Conservation (phyloP, 92 coral and sea anemone species). For the Umimayanthus kanabou region DNA sequence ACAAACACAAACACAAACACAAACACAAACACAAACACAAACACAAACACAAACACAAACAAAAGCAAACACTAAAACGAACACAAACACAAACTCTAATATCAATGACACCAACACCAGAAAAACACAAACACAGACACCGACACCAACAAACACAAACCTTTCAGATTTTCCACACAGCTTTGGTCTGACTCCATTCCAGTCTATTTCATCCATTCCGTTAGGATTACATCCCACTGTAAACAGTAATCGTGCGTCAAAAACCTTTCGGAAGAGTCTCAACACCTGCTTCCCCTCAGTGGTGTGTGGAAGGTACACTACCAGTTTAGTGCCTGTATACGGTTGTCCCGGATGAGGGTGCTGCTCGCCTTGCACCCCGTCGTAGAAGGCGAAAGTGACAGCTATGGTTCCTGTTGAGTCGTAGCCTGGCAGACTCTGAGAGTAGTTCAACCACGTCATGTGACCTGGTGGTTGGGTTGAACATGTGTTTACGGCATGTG, state of each 20-base stretch:
- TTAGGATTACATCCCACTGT: constrained; percentile 34
- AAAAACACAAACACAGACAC: not conserved
- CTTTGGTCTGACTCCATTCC: constrained; percentile 46
- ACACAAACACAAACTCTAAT: not conserved
- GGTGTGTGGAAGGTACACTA: constrained; percentile 46
- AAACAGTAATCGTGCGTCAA: constrained; percentile 49
- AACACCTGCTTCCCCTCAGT: constrained; percentile 45
- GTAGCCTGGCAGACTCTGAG: constrained; percentile 35
- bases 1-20: not conserved
- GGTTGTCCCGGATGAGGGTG: constrained; percentile 52
- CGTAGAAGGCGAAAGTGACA: constrained; percentile 33
- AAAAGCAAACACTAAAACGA: not conserved
- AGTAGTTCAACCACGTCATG: constrained; percentile 18
- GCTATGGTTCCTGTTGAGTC: constrained; percentile 19
- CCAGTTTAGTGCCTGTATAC: constrained; percentile 38
- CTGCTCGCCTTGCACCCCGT: constrained; percentile 40
- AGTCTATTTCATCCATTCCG: constrained; percentile 39
- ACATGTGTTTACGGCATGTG: not conserved
- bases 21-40: not conserved
- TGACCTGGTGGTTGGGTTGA: constrained; percentile 35
- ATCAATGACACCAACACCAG: not conserved
- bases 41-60: not conserved
- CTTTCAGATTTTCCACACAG: constrained; percentile 38
- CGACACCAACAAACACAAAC: not conserved
- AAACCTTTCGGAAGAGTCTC: constrained; percentile 44